Base-by-base conservation (phyloP, 2,113 vertebrate species). In the Plectropomus leopardus region DNA sequence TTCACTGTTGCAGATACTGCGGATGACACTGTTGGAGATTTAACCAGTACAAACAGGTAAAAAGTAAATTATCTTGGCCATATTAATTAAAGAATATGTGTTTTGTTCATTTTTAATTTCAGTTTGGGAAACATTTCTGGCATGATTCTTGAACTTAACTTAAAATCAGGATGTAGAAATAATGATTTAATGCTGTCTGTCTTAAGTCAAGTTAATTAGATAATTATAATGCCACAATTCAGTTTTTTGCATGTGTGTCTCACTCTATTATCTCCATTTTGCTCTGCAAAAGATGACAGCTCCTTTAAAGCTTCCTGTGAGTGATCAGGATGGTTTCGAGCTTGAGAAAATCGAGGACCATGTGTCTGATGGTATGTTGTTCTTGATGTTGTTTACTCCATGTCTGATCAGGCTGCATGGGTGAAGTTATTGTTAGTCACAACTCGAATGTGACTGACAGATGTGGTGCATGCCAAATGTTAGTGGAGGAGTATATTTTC, bases 241-340 rank as follows among this genome's bases (percentile, higher is more conserved):
- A 15, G 40, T 16, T 55, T 7, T 53, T 53, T 70, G 44, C 34
- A 48, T 55, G 23, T 16, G 53, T 78, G 36, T 58, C 40, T 58
- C 55, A 15, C 57, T 64, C 10, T 51, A 6, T 59, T 72, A 1
- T 61, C 65, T 72, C 32, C 70, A 13, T 36, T 42, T 9, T 58
- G 7, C 47, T 45, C 44, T 64, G 34, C 47, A 72, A 26, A 45
- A 84, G 87, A 91, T 89, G 90, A 78, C 83, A 21, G 51, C 83
- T 80, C 78, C 76, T 26, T 24, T 65, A 47, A 34, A 47, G 19
- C 61, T 40, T 36, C 65, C 85, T 75, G 54, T 24, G 24, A 40
- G 48, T 17, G n/a, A 86, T 50, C 32, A 28, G n/a, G 76, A 76
- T 19, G 60, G 45, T 30, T 15, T 76, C 1, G 70, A 80, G 76